Percentiles rank a stretch among this genome's conserved stretches.
Conservation (phyloP, 2,113 vertebrate genomes). For the Megalops atlanticus region DNA sequence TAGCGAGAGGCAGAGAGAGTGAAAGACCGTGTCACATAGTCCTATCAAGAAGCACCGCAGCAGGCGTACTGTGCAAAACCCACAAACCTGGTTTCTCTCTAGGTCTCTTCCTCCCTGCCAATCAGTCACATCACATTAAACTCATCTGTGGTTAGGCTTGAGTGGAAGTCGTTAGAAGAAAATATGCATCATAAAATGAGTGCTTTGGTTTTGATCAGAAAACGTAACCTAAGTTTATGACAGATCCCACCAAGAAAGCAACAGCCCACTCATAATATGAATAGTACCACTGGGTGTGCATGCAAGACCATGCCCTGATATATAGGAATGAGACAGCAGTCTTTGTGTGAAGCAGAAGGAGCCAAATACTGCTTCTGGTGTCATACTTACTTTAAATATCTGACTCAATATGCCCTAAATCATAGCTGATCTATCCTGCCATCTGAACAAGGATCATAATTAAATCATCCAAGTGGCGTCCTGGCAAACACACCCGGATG, state of each 20-base stretch:
- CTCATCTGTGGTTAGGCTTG: no score
- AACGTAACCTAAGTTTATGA: not conserved
- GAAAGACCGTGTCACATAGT: not conserved
- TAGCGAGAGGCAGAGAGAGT: not conserved
- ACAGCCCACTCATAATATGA: not conserved
- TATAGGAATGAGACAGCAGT: not conserved
- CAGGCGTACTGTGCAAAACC: no score
- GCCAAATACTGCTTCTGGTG: not conserved
- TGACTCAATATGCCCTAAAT: not conserved
- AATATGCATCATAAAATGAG: not conserved
- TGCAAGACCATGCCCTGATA: not conserved
- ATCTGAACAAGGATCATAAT: not conserved
- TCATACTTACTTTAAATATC: not conserved
- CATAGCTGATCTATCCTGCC: not conserved
- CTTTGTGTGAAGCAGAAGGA: not conserved
- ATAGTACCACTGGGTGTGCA: not conserved
- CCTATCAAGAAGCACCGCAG: not conserved
- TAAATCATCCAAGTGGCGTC: not conserved
- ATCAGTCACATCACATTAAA: no score
- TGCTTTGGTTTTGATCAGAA: not conserved
- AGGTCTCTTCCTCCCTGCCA: no score
- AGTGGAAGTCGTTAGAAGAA: no score
- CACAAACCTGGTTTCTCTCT: no score
- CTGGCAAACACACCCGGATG: not conserved
- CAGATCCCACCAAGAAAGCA: not conserved